phyloP scores from a whole-genome alignment of 2,797 vertebrate genomes.

The Rhynchotus rufescens region DNA sequence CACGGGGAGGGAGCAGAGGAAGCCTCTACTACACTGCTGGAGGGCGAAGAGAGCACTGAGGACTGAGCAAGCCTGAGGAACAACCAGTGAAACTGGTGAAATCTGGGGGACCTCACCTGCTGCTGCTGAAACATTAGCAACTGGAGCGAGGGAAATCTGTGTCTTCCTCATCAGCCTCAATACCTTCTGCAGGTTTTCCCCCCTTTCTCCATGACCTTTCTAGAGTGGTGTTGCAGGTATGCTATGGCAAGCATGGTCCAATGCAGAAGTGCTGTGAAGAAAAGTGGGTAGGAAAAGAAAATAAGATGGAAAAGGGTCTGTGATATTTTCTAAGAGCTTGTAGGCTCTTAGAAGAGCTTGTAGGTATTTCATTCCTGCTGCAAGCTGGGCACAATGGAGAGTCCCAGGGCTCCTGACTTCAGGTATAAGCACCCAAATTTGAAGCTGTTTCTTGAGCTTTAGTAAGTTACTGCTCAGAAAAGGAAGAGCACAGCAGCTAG shows the following conservation, averaged over 20 bases:
- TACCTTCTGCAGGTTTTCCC: neutral
- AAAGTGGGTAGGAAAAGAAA: fast-evolving
- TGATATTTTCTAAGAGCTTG: neutral
- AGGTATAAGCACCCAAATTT: fast-evolving
- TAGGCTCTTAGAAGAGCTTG: neutral
- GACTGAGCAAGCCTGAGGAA: neutral
- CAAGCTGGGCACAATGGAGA: neutral
- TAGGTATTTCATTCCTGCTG: neutral
- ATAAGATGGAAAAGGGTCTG: neutral
- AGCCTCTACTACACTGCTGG: fast-evolving
- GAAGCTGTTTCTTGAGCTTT: neutral
- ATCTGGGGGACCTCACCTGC: neutral
- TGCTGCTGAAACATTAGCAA: neutral
- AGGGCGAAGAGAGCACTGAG: neutral
- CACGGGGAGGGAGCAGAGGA: neutral
- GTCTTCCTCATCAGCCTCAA: fast-evolving
- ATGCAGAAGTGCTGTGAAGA: neutral
- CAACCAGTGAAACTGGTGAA: neutral
- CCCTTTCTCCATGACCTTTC: neutral
- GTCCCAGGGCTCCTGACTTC: fast-evolving
- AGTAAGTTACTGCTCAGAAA: neutral
- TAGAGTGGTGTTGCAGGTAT: neutral
- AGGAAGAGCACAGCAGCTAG: fast-evolving
- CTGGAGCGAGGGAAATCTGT: neutral
- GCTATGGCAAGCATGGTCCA: fast-evolving